Base-by-base conservation (phyloP, 2,797 vertebrate genomes). In the Coluber constrictor region DNA sequence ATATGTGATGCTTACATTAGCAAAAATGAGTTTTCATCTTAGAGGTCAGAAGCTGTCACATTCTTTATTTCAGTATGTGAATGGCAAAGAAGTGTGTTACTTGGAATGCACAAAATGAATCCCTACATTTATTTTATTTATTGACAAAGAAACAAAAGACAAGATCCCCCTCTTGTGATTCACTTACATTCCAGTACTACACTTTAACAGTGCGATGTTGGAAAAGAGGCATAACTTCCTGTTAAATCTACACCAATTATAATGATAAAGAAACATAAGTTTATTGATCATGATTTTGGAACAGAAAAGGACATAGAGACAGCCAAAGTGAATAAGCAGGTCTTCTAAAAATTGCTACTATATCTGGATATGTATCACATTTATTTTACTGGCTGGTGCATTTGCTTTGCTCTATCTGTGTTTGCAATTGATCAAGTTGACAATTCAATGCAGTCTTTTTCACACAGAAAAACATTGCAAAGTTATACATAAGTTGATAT, bases 21-120 rank as follows among this genome's bases (percentile, higher is more conserved):
- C 23, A 93, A 25, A 92, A 94, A 93, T 92, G 92, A 96, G 91
- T 87, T 95, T 94, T 96, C 90, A 86, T 93, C 91, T 96, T 86
- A 47, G 32, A 74, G 70, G 90, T 94, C 94, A 95, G 93, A 95
- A 94, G 93, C 90, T 95, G 89, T 60, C 88, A 18, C 90, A 61
- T 94, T 94, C 94, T 96, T 97, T 96, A 95, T 93, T 95, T 92
- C 74, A 66, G 55, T 43, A 56, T 94, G 47, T 93, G 90, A 93
- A 92, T 90, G 94, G 87, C 57, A 91, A 86, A 94, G 54, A 83
- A 90, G 11, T 8, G 37, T 32, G 95, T 94, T 96, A 89, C 95
- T 94, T 94, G 74, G 55, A 94, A 92, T 86, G 25, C 23, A 93
- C 13, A 60, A 56, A 95, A 90, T 66, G 61, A 94, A 94, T 94